Base-by-base conservation (phyloP, 1,140 invertebrate genomes). In the Pogonus chalceus region DNA sequence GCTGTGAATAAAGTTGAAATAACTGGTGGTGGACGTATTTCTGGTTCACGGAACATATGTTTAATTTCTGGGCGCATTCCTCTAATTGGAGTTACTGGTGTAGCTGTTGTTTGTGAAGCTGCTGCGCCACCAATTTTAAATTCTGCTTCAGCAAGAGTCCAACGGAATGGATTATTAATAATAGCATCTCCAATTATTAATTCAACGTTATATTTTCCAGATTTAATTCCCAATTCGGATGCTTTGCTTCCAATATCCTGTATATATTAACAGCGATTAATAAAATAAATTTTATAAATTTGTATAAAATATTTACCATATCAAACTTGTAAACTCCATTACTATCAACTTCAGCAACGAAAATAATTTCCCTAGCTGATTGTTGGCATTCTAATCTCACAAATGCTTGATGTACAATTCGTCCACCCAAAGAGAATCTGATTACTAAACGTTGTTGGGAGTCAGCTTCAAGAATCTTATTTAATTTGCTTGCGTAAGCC, bases 31-130 rank as follows among this genome's bases (percentile, higher is more conserved):
- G 96, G 96, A 46, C 93, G 79, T 62, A 88, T 87, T 69, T 98
- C 96, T 10, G 94, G 89, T 66, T 84, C 81, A 24, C 93, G 83
- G 80, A 98, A 98, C 73, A 86, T 72, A 74, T 99, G 96, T 77
- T 84, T 76, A 59, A 96, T 96, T 76, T 95, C 90, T 2, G 88
- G 83, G 67, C 90, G 87, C 14, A 83, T 78, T 46, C 75, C 71
- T 72, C 70, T 67, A 48, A 61, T 37, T 47, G 46, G 53, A 63
- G 64, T 16, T 4, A 18, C 18, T 18, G 37, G 37, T 71, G 63
- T 31, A 72, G 72, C 2, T 73, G 75, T 55, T 58, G 57, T 22
- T 56, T 66, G 60, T 57, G 74, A 62, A 35, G 64, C 57, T 12
- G 64, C 55, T 31, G 65, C 62, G 51, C 69, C 72, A n/a, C 76